These are phyloP conservation scores for Sinelater perroti DNA, from an alignment of 2,888 invertebrate genomes.

Conservation along the genomic window DNA sequence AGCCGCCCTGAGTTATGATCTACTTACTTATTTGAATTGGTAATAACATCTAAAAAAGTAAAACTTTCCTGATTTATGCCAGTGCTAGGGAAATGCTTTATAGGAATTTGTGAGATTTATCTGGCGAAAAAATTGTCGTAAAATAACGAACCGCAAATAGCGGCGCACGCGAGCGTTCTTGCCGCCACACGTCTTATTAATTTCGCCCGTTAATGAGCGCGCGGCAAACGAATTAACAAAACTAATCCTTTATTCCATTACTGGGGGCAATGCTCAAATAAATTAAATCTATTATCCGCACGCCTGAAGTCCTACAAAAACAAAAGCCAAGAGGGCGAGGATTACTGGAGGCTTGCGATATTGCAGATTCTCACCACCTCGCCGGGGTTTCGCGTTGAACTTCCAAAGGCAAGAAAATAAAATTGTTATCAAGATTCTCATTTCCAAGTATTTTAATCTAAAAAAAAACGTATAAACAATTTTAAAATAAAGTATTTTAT, in stretches of 20 bases:
- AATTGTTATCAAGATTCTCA: no score
- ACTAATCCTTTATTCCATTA: constrained; percentile 58
- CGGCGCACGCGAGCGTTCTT: constrained; percentile 8
- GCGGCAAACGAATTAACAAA: constrained; percentile 54
- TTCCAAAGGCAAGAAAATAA: no score
- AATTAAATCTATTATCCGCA: constrained; percentile 53
- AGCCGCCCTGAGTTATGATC: constrained; percentile 40
- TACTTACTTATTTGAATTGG: constrained; percentile 44
- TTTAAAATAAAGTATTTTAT: no score
- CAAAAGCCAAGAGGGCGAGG: constrained; percentile 27
- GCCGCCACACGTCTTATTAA: constrained; percentile 20
- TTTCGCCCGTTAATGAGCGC: constrained; percentile 17
- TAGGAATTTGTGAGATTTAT: constrained; percentile 39
- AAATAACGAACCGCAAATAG: constrained; percentile 35
- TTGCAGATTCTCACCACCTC: constrained; percentile 35
- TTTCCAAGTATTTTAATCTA: no score
- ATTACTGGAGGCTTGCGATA: constrained; percentile 31
- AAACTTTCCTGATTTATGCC: constrained; percentile 40
- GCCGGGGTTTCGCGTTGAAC: constrained; percentile 5
- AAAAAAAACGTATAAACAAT: no score
- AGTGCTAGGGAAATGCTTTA: constrained; percentile 41
- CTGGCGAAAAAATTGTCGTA: constrained; percentile 34
- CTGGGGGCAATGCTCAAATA: constrained; percentile 55
- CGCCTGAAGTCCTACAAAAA: constrained; percentile 52
- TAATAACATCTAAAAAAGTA: constrained; percentile 40